Percentiles rank a stretch among this genome's conserved stretches.
Evolutionary conservation across 2,113 vertebrate genomes (phyloP).

Genomic region (Notothenia rossii): DNA sequence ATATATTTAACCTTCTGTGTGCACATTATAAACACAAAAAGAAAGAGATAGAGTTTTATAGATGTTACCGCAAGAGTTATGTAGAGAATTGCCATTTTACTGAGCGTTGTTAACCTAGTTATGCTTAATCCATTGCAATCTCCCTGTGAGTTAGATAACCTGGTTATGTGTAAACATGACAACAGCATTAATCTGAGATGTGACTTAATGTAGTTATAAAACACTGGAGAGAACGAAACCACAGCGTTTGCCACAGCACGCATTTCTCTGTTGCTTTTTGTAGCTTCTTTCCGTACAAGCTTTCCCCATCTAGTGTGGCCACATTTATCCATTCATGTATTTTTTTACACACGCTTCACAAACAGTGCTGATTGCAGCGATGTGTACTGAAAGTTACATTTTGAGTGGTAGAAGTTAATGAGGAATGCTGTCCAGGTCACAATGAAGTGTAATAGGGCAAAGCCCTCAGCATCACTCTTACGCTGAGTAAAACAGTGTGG

Average conservation of each 20-base stretch:
- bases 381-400: not conserved
- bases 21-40: not conserved
- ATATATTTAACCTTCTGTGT: not conserved
- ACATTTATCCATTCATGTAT: not conserved
- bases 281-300: not conserved
- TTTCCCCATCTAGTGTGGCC: not conserved
- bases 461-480: not conserved
- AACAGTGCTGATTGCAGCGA: not conserved
- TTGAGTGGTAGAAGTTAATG: not conserved
- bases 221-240: not conserved
- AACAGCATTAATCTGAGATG: not conserved
- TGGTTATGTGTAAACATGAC: conserved; percentile 5
- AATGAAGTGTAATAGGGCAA: not conserved
- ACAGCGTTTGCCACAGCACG: not conserved
- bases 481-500: not conserved
- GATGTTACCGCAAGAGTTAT: not conserved
- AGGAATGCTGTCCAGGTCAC: not conserved
- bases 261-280: not conserved
- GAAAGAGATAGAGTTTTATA: not conserved
- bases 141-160: not conserved
- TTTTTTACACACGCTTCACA: not conserved
- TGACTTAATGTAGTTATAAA: conserved; percentile 8
- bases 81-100: not conserved
- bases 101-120: not conserved
- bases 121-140: conserved; percentile 6